Evolutionary conservation across 2,888 invertebrate genomes (phyloP).

Genomic region (Cybosia mesomella): DNA sequence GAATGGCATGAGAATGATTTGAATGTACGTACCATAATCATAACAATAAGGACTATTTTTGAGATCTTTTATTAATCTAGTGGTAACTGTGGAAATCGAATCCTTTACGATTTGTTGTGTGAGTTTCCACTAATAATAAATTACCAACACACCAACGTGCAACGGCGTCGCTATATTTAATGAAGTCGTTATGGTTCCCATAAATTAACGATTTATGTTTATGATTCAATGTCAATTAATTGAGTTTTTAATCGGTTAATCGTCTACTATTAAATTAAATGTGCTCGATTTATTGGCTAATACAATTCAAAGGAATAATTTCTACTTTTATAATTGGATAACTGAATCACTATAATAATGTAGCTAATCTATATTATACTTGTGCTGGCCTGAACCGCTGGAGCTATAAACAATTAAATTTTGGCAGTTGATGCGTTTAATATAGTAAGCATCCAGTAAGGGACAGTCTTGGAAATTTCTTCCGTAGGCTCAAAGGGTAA

Average conservation of each 20-base stretch:
- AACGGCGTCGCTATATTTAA: constrained; percentile 18
- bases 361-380: too few species aligned
- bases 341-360: constrained; percentile 1
- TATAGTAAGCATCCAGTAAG: too few species aligned
- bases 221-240: constrained; percentile 23
- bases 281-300: constrained; percentile 16
- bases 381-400: background rate
- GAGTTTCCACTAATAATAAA: constrained; percentile 8
- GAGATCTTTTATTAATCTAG: background rate
- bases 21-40: background rate
- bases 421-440: too few species aligned
- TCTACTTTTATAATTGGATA: constrained; percentile 13
- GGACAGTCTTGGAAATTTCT: background rate
- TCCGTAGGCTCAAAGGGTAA: too few species aligned
- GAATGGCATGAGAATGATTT: constrained; percentile 36
- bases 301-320: background rate
- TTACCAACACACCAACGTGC: constrained; percentile 12
- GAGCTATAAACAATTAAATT: background rate
- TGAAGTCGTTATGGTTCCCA: constrained; percentile 20
- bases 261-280: constrained; percentile 19
- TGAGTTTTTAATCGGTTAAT: constrained; percentile 21
- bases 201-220: constrained; percentile 28
- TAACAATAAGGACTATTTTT: background rate
- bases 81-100: background rate
- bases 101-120: background rate